Conservation (phyloP, 2,888 invertebrate genomes). For the Sympetrum striolatum region DNA sequence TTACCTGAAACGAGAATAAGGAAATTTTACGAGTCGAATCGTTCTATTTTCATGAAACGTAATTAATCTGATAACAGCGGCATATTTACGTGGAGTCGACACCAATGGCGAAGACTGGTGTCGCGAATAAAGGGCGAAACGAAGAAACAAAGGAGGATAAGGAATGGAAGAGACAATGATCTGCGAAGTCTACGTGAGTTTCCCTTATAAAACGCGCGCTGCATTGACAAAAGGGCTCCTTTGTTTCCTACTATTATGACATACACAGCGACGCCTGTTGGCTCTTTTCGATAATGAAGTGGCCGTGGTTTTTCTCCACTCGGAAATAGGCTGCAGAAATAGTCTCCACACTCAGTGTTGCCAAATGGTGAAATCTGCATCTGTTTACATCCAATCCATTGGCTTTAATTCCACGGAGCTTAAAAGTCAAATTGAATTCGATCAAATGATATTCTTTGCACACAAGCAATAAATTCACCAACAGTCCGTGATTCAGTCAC, state of each 20-base stretch:
- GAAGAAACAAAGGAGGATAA: background rate
- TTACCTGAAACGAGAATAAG: no score
- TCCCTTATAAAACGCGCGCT: background rate
- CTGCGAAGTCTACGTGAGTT: background rate
- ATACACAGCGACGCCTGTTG: background rate
- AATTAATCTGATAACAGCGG: no score
- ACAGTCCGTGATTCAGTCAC: no score
- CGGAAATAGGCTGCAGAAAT: background rate
- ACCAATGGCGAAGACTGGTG: background rate
- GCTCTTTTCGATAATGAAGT: background rate
- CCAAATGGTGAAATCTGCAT: no score
- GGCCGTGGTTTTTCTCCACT: background rate
- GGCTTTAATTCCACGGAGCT: no score
- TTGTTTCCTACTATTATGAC: background rate
- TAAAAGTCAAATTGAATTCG: no score
- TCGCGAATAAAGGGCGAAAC: background rate
- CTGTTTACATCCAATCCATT: no score
- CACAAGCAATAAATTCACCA: no score
- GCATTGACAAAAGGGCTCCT: background rate
- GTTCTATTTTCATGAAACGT: no score
- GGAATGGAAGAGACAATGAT: background rate
- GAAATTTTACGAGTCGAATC: no score
- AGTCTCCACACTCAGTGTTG: background rate
- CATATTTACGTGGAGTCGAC: no score
- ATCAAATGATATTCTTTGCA: no score